Evolutionary conservation across 1,140 invertebrate species (phyloP), one percentile per base, ranked within the genome.

Genomic region (Ectropis grisescens): DNA sequence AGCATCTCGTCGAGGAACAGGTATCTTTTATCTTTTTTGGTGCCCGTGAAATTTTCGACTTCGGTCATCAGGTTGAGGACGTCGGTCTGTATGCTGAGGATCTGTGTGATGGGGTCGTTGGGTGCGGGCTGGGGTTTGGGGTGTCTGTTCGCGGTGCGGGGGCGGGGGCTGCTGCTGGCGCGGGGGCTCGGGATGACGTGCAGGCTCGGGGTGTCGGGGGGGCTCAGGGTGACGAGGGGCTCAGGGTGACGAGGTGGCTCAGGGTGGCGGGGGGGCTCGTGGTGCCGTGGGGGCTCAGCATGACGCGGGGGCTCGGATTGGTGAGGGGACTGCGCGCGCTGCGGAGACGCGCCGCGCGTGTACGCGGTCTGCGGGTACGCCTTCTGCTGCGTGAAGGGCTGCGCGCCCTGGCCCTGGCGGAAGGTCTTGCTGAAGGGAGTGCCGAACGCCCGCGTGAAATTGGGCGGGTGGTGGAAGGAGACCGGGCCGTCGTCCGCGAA

Each of bases 1-100:
- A 98, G 79, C 95, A 97, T 97, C 78, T 98, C 96, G 68, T 98
- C 96, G 25, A 98, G 71, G 67, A 90, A 96, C 14, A 93, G 83
- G 57, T 95, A 98, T 34, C 92, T 85, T 70, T 96, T 97, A 56
- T 96, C 91, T 47, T 86, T 87, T 49, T 88, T 86, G 33, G 82
- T 84, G 2, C 94, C 94, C 15, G 59, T 82, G 60, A 93, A 97
- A 33, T 87, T 82, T 43, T 93, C 90, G 4, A 97, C 93, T 56
- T 91, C 85, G 9, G 84, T 84, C 81, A 91, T 90, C 1, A 95
- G 83, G 12, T 90, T 86, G 13, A 91, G 85, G 0, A 96, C 91
- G 49, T 96, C 93, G 11, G 89, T 87, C 60, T 93, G 88, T 27
- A 97, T 91, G 13, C 83, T 78, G 41, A 93, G 88, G 13, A 97